A percentile compares a stretch with the other conserved stretches of the same genome.
These are phyloP conservation scores for Spilogale gracilis DNA, from an alignment of 2,113 vertebrate genomes.

Conservation along the genomic window DNA sequence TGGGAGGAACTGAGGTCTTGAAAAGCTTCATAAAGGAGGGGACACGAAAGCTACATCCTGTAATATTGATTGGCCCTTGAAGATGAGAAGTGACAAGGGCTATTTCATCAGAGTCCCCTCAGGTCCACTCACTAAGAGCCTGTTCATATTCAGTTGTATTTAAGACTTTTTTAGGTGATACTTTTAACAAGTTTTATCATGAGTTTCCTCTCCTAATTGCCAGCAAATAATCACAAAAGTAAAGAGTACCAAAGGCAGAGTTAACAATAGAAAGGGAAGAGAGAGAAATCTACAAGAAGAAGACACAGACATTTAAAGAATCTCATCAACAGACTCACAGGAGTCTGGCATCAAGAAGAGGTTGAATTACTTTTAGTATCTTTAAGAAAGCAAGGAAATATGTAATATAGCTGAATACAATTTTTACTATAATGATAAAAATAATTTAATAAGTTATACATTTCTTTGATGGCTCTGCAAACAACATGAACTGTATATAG, in stretches of 20 bases:
- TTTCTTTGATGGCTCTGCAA: conserved; percentile 1
- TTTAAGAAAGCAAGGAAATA: not conserved
- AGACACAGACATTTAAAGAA: not conserved
- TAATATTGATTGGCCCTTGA: not conserved
- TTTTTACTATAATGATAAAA: conserved; percentile 14
- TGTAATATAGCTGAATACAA: not conserved
- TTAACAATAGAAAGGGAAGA: not conserved
- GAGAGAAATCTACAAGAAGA: not conserved
- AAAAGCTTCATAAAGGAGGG: not conserved
- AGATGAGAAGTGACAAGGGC: not conserved
- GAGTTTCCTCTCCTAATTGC: not conserved
- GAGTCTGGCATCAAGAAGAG: not conserved
- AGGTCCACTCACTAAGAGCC: not conserved
- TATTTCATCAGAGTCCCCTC: not conserved
- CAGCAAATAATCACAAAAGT: not conserved
- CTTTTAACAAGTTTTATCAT: not conserved
- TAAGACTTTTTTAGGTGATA: not conserved
- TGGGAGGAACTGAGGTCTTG: not conserved
- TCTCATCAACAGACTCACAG: not conserved
- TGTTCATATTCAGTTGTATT: not conserved
- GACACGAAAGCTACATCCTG: not conserved
- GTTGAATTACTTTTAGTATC: not conserved
- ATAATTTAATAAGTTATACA: not conserved
- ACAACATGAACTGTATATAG: not conserved
- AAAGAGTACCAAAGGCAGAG: not conserved